phyloP scores from a whole-genome alignment of 2,797 vertebrate genomes.

The Etheostoma perlongum region DNA sequence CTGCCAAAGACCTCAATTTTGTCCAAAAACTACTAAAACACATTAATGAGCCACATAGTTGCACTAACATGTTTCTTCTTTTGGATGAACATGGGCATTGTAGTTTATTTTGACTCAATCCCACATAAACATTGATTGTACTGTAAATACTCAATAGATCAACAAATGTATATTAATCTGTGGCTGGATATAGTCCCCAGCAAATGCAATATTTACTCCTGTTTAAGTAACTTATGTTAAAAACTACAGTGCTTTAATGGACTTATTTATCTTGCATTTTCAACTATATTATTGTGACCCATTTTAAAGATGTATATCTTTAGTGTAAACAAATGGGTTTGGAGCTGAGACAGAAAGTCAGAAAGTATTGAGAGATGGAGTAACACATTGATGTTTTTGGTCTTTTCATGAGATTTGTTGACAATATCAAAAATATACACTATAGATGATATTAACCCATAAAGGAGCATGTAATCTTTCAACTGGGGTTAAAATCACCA shows the following conservation, averaged over 20 bases:
- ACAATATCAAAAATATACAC: conserved; percentile 6
- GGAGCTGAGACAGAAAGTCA: not conserved
- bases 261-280: conserved; percentile 1
- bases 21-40: conserved; percentile 4
- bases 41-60: conserved; percentile 4
- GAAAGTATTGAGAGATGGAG: not conserved
- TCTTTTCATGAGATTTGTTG: conserved; percentile 30
- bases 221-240: not conserved
- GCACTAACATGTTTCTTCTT: not conserved
- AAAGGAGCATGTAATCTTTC: conserved; percentile 1
- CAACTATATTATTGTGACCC: not conserved
- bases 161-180: conserved; percentile 13
- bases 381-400: conserved; percentile 11
- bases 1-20: not conserved
- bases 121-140: not conserved
- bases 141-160: not conserved
- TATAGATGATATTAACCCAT: not conserved
- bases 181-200: conserved; percentile 3
- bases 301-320: not conserved
- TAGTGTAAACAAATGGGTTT: not conserved
- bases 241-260: conserved; percentile 2
- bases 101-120: conserved; percentile 9
- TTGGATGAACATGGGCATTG: not conserved
- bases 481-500: conserved; percentile 13
- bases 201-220: not conserved